phyloP scores from a whole-genome alignment of 1,140 invertebrate species.

The Batillaria attramentaria region DNA sequence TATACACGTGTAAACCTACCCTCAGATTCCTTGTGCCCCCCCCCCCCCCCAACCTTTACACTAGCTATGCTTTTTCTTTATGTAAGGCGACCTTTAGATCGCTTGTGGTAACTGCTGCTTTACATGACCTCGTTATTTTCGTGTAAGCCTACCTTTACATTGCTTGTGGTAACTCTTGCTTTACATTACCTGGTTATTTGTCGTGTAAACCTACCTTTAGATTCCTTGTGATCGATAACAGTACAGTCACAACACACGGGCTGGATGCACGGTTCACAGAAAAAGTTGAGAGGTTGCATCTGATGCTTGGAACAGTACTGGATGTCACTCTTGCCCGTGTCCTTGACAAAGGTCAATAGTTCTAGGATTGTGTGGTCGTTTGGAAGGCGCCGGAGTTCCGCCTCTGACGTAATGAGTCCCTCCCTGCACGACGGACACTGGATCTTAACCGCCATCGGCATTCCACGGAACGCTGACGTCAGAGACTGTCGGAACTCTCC shows the following conservation, averaged over 20 bases:
- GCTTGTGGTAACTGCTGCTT: too few species aligned
- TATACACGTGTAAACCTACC: too few species aligned
- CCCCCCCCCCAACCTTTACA: too few species aligned
- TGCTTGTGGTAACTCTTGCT: too few species aligned
- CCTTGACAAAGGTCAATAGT: conserved; percentile 58
- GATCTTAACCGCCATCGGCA: conserved; percentile 67
- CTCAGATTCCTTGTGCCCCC: too few species aligned
- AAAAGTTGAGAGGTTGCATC: conserved; percentile 68
- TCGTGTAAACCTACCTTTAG: too few species aligned
- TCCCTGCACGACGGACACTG: conserved; percentile 89
- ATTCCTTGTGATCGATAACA: conserved; percentile 66
- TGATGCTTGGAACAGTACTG: conserved; percentile 65
- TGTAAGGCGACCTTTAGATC: too few species aligned
- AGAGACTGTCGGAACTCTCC: conserved; percentile 64
- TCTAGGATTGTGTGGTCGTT: conserved; percentile 67
- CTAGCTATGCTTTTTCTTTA: too few species aligned
- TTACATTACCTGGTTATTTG: too few species aligned
- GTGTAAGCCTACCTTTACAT: too few species aligned
- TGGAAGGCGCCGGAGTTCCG: conserved; percentile 61
- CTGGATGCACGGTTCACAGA: conserved; percentile 66
- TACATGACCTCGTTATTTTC: too few species aligned
- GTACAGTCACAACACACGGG: conserved; percentile 69
- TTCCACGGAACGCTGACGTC: conserved; percentile 62
- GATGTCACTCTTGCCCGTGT: conserved; percentile 57
- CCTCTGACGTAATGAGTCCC: conserved; percentile 88